phyloP scores from a whole-genome alignment of 2,113 vertebrate genomes.

The Emydura subglobosa region DNA sequence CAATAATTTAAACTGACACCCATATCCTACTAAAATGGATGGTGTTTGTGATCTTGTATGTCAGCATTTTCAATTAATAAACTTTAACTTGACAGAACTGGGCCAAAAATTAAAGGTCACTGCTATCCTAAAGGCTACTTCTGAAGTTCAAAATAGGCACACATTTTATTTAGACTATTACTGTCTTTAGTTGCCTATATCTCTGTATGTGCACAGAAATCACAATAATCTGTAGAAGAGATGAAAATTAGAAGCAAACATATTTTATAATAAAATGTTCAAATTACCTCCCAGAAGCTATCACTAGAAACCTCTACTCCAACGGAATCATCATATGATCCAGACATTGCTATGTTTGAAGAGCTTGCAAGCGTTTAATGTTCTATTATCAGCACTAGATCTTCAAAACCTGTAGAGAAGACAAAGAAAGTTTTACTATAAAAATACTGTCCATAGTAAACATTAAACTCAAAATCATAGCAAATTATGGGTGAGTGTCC shows the following conservation, averaged over 20 bases:
- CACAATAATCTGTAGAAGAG: background rate
- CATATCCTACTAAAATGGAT: background rate
- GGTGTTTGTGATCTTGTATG: background rate
- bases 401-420: slow-evolving; percentile 56
- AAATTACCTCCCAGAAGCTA: slow-evolving; percentile 98
- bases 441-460: background rate
- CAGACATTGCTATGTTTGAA: slow-evolving; percentile 86
- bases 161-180: background rate
- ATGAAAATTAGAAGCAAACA: background rate
- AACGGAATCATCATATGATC: slow-evolving; percentile 88
- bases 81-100: background rate
- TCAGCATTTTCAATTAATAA: background rate
- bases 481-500: background rate
- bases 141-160: background rate
- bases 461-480: background rate
- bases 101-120: background rate
- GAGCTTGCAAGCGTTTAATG: slow-evolving; percentile 13
- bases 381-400: slow-evolving; percentile 13
- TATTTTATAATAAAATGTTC: background rate
- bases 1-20: background rate
- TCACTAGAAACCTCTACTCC: slow-evolving; percentile 95
- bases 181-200: background rate
- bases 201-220: background rate
- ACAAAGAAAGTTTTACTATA: background rate
- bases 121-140: background rate